Evolutionary conservation across 2,888 invertebrate species (phyloP).

Genomic region (Ophioninae sp.): DNA sequence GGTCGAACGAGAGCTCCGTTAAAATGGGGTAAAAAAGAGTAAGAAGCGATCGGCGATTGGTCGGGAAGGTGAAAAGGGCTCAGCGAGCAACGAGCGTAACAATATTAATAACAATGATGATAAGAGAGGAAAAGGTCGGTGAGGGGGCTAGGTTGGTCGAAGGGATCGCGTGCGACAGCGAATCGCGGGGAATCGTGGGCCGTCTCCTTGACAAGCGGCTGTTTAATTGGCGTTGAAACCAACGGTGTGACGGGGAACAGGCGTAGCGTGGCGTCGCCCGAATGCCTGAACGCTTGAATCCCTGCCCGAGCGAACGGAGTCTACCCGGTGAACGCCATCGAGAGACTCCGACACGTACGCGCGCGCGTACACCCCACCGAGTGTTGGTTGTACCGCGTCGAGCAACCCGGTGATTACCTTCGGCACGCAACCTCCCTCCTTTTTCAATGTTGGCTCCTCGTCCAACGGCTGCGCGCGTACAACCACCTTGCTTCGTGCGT

Average conservation of each 20-base stretch:
- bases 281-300: conserved; percentile 78
- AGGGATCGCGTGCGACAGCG: conserved; percentile 79
- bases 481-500: conserved; percentile 5
- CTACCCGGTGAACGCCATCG: conserved; percentile 74
- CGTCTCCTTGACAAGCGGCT: conserved; percentile 81
- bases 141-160: conserved; percentile 63
- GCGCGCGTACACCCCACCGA: background rate
- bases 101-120: conserved; percentile 39
- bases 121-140: conserved; percentile 24
- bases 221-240: conserved; percentile 82
- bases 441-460: background rate
- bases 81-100: conserved; percentile 73
- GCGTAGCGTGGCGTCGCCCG: conserved; percentile 78
- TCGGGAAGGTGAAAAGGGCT: conserved; percentile 73
- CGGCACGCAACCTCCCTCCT: conserved; percentile 76
- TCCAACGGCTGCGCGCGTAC: conserved; percentile 10
- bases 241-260: conserved; percentile 80
- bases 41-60: conserved; percentile 39
- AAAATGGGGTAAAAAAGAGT: conserved; percentile 50
- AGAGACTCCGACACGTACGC: conserved; percentile 72
- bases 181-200: conserved; percentile 76
- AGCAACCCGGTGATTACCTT: conserved; percentile 78
- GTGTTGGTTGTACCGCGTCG: conserved; percentile 68
- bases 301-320: conserved; percentile 61
- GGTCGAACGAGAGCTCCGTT: no score